These are phyloP conservation scores for Phengaris alcon DNA, from an alignment of 2,888 invertebrate species.

Conservation along the genomic window DNA sequence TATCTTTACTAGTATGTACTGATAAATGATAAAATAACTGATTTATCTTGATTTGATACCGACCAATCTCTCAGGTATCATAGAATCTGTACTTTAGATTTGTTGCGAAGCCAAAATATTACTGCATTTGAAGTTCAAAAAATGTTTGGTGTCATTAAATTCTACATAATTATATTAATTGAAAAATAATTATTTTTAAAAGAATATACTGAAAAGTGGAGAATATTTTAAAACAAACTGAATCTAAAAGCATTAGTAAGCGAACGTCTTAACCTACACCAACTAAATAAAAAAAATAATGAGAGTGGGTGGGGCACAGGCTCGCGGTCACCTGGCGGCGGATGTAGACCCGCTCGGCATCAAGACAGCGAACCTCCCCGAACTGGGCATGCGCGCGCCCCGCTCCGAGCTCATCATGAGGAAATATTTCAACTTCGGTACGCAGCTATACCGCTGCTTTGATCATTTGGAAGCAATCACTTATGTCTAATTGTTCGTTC, in stretches of 20 bases:
- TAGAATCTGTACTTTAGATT: not conserved
- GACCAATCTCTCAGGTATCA: not conserved
- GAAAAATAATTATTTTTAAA: too few species aligned
- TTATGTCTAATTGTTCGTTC: slow-evolving; percentile 55
- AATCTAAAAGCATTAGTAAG: not conserved
- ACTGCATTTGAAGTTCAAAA: too few species aligned
- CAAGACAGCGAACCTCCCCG: slow-evolving; percentile 83
- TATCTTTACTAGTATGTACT: not conserved
- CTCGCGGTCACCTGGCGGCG: slow-evolving; percentile 95
- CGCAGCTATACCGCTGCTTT: slow-evolving; percentile 51
- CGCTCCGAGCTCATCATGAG: slow-evolving; percentile 79
- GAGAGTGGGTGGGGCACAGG: slow-evolving; percentile 80
- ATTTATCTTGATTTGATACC: not conserved
- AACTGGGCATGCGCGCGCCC: slow-evolving; percentile 73
- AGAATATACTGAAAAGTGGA: too few species aligned
- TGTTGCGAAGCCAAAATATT: not conserved
- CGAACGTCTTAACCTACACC: not conserved
- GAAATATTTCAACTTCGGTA: slow-evolving; percentile 79
- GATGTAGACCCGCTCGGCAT: slow-evolving; percentile 96
- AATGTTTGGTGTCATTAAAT: too few species aligned
- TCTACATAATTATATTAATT: too few species aligned
- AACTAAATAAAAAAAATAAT: slow-evolving; percentile 42
- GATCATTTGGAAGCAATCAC: slow-evolving; percentile 55
- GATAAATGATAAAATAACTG: not conserved
- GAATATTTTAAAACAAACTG: too few species aligned